Conservation (phyloP, 1,140 invertebrate species). For the Uloborus diversus region DNA sequence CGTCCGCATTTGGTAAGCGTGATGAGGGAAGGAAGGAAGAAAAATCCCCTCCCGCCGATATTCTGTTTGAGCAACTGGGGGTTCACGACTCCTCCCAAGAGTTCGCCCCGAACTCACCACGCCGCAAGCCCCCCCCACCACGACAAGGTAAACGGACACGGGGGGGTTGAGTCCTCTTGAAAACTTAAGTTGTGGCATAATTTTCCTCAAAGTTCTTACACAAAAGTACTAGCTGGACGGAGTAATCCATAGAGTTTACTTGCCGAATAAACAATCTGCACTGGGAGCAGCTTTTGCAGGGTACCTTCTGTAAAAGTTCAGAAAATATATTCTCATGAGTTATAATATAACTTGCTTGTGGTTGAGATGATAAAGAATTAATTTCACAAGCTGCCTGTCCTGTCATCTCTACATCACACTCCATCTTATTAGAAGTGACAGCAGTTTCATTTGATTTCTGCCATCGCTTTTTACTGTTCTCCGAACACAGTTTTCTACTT, state of each 20-base stretch:
- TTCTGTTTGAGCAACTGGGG: too few species aligned
- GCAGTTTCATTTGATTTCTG: not conserved
- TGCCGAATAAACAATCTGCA: not conserved
- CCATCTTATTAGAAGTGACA: not conserved
- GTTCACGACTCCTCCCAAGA: too few species aligned
- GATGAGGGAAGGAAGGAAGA: too few species aligned
- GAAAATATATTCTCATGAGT: not conserved
- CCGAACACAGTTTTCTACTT: not conserved
- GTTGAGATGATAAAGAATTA: not conserved
- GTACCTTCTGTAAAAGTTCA: too few species aligned
- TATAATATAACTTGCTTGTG: not conserved
- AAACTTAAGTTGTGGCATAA: not conserved
- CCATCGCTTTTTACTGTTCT: not conserved
- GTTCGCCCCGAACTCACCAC: too few species aligned
- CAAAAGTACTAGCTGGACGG: not conserved
- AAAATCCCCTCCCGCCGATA: too few species aligned
- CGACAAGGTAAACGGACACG: too few species aligned
- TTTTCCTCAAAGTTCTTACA: not conserved
- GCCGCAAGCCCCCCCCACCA: too few species aligned
- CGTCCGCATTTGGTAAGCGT: too few species aligned
- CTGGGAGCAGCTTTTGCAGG: not conserved
- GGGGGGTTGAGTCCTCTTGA: not conserved
- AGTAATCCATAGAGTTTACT: not conserved
- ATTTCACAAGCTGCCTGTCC: not conserved
- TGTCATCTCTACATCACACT: too few species aligned